Evolutionary conservation across 1,140 invertebrate species (phyloP).

Genomic region (Cotesia typhae): DNA sequence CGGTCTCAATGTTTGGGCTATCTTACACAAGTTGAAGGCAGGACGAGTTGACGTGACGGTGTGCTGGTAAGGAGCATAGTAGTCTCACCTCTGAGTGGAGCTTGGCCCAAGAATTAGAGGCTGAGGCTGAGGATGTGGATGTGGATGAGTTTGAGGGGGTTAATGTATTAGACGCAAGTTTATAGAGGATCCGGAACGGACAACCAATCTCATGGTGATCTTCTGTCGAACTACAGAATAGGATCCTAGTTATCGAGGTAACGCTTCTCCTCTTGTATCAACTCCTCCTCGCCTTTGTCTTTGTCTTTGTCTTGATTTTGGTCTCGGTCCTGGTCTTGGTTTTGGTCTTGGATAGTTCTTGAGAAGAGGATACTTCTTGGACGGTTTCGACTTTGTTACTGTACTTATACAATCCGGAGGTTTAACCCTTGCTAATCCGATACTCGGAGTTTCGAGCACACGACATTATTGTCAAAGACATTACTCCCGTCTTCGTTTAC

Average conservation of each 20-base stretch:
- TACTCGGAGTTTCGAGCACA: slow-evolving; percentile 6
- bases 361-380: slow-evolving; percentile 1
- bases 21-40: slow-evolving; percentile 45
- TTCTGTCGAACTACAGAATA: slow-evolving; percentile 29
- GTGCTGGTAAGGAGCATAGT: too few relatives aligned
- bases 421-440: slow-evolving; percentile 17
- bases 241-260: slow-evolving; percentile 32
- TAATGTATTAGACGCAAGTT: slow-evolving; percentile 38
- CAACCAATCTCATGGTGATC: slow-evolving; percentile 38
- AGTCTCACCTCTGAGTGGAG: slow-evolving; percentile 14
- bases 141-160: slow-evolving; percentile 12
- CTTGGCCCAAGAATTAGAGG: slow-evolving; percentile 32
- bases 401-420: background rate
- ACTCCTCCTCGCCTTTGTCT: slow-evolving; percentile 2
- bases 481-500: too few relatives aligned
- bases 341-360: background rate
- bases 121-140: background rate
- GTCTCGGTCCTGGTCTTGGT: slow-evolving; percentile 10
- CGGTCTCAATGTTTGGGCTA: slow-evolving; percentile 51
- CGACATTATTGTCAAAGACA: background rate
- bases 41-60: background rate
- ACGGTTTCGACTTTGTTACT: slow-evolving; percentile 19
- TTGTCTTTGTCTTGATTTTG: slow-evolving; percentile 22
- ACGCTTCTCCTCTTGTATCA: background rate
- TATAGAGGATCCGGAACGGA: slow-evolving; percentile 36